These are phyloP conservation scores for Leucozona laternaria DNA, from an alignment of 2,888 invertebrate genomes.

Conservation along the genomic window DNA sequence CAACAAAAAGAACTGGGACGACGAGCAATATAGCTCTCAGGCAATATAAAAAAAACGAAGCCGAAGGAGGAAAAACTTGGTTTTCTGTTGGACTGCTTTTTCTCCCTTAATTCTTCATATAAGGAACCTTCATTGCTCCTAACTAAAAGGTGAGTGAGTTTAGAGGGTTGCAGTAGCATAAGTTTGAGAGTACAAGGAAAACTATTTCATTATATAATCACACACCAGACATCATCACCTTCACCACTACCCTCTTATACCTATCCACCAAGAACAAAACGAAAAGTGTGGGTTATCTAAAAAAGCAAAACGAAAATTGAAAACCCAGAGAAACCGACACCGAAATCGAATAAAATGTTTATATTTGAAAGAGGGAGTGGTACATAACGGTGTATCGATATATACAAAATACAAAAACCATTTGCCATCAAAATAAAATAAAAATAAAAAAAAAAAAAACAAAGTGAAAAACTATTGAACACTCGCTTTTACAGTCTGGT, in stretches of 20 bases:
- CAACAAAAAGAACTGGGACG: slow-evolving; percentile 43
- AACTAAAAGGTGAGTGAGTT: slow-evolving; percentile 57
- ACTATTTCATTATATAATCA: slow-evolving; percentile 62
- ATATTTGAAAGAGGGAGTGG: slow-evolving; percentile 68
- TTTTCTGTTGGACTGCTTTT: slow-evolving; percentile 52
- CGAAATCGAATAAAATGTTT: slow-evolving; percentile 44
- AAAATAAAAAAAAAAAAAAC: slow-evolving; percentile 27
- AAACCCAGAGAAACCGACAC: slow-evolving; percentile 34
- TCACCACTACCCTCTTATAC: slow-evolving; percentile 5
- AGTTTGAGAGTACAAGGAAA: slow-evolving; percentile 20
- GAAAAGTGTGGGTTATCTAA: slow-evolving; percentile 30
- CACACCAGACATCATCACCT: slow-evolving; percentile 37
- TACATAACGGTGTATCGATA: slow-evolving; percentile 20
- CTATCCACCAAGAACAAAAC: neutral
- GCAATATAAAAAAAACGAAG: neutral
- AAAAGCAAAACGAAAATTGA: slow-evolving; percentile 40
- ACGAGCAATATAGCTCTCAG: slow-evolving; percentile 26
- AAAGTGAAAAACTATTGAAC: slow-evolving; percentile 53
- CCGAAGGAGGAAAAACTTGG: slow-evolving; percentile 20
- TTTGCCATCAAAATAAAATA: slow-evolving; percentile 39
- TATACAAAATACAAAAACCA: slow-evolving; percentile 17
- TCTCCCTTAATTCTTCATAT: neutral
- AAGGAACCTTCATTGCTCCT: slow-evolving; percentile 63
- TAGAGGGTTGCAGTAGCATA: slow-evolving; percentile 8
- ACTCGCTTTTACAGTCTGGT: slow-evolving; percentile 22